These are phyloP conservation scores for Hyla sarda DNA, from an alignment of 2,113 vertebrate genomes.

Conservation along the genomic window DNA sequence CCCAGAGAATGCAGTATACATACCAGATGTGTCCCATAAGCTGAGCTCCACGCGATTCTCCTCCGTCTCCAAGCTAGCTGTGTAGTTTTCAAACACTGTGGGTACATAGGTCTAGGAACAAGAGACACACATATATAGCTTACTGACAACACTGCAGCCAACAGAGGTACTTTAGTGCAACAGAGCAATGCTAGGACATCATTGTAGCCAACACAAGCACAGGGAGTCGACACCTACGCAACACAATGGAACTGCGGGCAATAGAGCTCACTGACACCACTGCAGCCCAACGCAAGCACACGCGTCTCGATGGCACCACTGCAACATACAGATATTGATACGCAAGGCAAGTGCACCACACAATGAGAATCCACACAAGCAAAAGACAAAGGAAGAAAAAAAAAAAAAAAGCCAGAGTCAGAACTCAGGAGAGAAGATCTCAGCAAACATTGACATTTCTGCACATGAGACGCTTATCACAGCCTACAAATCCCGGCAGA, in stretches of 20 bases:
- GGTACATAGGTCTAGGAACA: conserved; percentile 88
- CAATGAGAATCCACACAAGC: conserved; percentile 48
- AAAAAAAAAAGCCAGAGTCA: conserved; percentile 44
- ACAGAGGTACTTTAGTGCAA: conserved; percentile 43
- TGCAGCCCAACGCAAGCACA: conserved; percentile 59
- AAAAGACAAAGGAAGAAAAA: no score
- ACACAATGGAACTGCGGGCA: conserved; percentile 49
- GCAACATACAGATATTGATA: conserved; percentile 56
- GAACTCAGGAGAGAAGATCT: not conserved
- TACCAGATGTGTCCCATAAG: conserved; percentile 96
- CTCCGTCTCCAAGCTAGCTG: conserved; percentile 89
- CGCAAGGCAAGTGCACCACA: conserved; percentile 52
- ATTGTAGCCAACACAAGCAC: conserved; percentile 48
- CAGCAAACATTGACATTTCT: not conserved
- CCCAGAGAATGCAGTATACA: conserved; percentile 64
- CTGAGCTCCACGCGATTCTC: conserved; percentile 94
- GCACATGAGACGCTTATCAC: not conserved
- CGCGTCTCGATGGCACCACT: conserved; percentile 52
- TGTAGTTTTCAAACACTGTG: conserved; percentile 97
- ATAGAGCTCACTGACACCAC: conserved; percentile 40
- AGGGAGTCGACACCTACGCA: conserved; percentile 44
- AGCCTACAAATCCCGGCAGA: no score
- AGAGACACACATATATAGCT: conserved; percentile 59
- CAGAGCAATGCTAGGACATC: conserved; percentile 37
- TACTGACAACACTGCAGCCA: conserved; percentile 57